Base-by-base conservation (phyloP, 1,140 invertebrate genomes). In the Brachionus sp. region DNA sequence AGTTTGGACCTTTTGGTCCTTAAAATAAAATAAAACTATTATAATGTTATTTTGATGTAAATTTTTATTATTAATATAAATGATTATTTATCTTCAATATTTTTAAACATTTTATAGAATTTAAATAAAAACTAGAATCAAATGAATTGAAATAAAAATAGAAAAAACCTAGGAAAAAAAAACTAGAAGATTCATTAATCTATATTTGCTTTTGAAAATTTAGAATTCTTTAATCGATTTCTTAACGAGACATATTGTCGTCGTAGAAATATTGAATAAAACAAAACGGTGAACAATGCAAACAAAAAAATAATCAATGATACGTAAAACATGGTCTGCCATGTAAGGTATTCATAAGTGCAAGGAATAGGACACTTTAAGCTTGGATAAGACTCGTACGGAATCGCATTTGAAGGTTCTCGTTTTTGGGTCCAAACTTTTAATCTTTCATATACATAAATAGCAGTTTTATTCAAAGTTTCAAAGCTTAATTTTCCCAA, bases 251-350 rank as follows among this genome's bases (percentile, higher is more conserved):
- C 39, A 25, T 75, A 75, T 75, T 75, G 70, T 46, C 44, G 46
- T 75, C 70, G 46, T 46, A 75, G 46, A 29, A 75, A 75, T 46
- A 75, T 44, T 46, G 70, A 75, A 75, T 75, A 75, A 75, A 75
- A 46, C 16, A 46, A 75, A 46, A 75, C 25, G 5, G 39, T 75
- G 23, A 75, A 46, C 29, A 75, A 75, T 29, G 70, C 70, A 13
- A 75, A 16, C 13, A 75, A 10, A 46, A 75, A 75, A 25, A 75
- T 75, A n/a, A 44, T 12, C 19, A 75, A 29, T 46, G 70, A 75
- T 46, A 75, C 19, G 33, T 75, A 75, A 46, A 75, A 75, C 70
- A 75, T 12, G 39, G 70, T 46, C 44, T 75, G 42, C 77, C 77
- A 80, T 35, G 50, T 80, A 5, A 37, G 2, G 0, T 62, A 39